Base-by-base conservation (phyloP, 1,140 invertebrate genomes). In the Caenorhabditis inopinata region DNA sequence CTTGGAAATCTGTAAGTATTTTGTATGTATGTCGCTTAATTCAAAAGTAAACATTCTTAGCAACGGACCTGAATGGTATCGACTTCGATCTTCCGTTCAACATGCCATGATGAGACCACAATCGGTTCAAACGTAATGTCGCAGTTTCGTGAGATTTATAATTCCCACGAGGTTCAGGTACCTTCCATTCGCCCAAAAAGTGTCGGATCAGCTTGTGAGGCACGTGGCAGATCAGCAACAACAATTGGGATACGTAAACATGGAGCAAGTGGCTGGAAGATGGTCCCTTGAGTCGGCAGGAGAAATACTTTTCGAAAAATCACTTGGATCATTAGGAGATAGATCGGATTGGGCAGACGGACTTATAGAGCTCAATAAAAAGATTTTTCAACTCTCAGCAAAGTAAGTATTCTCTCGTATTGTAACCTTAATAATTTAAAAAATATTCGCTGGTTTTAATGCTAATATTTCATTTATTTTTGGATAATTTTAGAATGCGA, bases 21-120 rank as follows among this genome's bases (percentile, higher is more conserved):
- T n/a, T n/a, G n/a, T n/a, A n/a, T n/a, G n/a, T n/a, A n/a, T n/a
- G n/a, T n/a, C n/a, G n/a, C n/a, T n/a, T n/a, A n/a, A n/a, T n/a
- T n/a, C n/a, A n/a, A n/a, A n/a, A n/a, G n/a, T n/a, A n/a, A n/a
- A n/a, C n/a, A n/a, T n/a, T n/a, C n/a, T n/a, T n/a, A 94, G 94
- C n/a, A 94, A 94, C 85, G 94, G 94, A 23, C 92, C 92, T 88
- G 92, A 92, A 82, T 95, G 94, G 94, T 93, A 93, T 85, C 90
- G 91, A 76, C 93, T 94, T 85, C 91, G 94, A 42, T 93, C 92
- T 32, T 92, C 93, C 89, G 93, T 94, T n/a, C 93, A 94, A 84
- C 93, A 94, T 87, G 91, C 93, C n/a, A 91, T 94, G 89, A 89
- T 94, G 82, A 92, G 93, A 82, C 93, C 94, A 3, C 91, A 92